These are phyloP conservation scores for Zosterops pallidus DNA, from an alignment of 2,113 vertebrate species.

Conservation along the genomic window DNA sequence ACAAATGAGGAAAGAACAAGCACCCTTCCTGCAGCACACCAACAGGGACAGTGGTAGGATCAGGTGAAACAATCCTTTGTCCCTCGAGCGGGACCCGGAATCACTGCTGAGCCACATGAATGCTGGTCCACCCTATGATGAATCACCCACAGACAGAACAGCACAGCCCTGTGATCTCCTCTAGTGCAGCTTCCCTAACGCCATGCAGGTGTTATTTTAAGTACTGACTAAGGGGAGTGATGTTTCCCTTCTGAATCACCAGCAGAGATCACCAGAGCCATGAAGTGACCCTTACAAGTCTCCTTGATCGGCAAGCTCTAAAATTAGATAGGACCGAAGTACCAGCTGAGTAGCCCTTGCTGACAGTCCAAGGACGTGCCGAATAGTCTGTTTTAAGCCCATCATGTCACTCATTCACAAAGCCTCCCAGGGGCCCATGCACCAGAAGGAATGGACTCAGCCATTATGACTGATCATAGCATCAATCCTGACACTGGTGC, in stretches of 20 bases:
- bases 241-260: not conserved
- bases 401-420: not conserved
- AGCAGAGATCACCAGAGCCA: not conserved
- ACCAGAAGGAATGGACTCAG: not conserved
- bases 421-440: not conserved
- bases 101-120: not conserved
- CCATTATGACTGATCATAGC: not conserved
- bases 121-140: fast-evolving
- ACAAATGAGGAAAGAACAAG: not conserved
- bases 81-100: not conserved
- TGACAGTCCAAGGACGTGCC: not conserved
- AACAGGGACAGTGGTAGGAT: not conserved
- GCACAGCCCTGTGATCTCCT: not conserved
- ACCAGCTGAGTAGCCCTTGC: not conserved
- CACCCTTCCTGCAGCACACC: not conserved
- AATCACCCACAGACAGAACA: not conserved
- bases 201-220: not conserved
- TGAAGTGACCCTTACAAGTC: not conserved
- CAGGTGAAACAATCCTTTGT: not conserved
- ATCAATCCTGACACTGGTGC: not conserved
- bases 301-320: not conserved
- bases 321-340: not conserved
- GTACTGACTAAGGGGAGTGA: not conserved
- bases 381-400: not conserved
- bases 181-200: not conserved